phyloP scores from a whole-genome alignment of 2,797 vertebrate species.

The Lepus townsendii region DNA sequence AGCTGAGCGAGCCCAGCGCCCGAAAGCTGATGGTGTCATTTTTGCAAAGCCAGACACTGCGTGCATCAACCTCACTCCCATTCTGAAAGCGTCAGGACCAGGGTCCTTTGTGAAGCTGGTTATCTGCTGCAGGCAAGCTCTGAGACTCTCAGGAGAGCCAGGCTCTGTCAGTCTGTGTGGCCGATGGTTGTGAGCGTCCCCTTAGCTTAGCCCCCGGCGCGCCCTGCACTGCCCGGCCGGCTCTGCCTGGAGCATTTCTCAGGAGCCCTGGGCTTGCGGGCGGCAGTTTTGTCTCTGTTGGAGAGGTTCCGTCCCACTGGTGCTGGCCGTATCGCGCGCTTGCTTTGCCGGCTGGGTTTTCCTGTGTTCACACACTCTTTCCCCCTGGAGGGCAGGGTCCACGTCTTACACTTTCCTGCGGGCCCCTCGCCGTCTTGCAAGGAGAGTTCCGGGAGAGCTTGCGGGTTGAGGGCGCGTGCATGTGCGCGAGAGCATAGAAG shows the following conservation, averaged over 20 bases:
- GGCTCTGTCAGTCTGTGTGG: background rate
- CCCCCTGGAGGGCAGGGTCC: background rate
- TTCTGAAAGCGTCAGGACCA: constrained; percentile 57
- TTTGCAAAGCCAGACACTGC: background rate
- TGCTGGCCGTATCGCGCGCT: background rate
- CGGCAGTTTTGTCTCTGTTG: background rate
- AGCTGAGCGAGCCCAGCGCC: background rate
- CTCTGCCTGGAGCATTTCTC: background rate
- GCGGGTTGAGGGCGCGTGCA: background rate
- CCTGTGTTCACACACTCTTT: background rate
- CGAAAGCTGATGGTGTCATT: background rate
- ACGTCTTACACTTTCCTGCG: background rate
- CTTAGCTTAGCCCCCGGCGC: accelerated
- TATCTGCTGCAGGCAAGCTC: background rate
- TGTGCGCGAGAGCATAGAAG: accelerated
- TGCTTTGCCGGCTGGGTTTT: background rate
- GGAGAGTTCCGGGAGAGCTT: background rate
- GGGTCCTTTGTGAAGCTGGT: constrained; percentile 56
- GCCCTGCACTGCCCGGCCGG: background rate
- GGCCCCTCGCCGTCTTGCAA: background rate
- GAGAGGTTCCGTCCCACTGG: background rate
- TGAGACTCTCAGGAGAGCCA: background rate
- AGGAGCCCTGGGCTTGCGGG: background rate
- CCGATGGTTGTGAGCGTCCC: background rate
- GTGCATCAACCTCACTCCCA: background rate